Conservation (phyloP, 2,113 vertebrate genomes). For the Onychostruthus taczanowskii region DNA sequence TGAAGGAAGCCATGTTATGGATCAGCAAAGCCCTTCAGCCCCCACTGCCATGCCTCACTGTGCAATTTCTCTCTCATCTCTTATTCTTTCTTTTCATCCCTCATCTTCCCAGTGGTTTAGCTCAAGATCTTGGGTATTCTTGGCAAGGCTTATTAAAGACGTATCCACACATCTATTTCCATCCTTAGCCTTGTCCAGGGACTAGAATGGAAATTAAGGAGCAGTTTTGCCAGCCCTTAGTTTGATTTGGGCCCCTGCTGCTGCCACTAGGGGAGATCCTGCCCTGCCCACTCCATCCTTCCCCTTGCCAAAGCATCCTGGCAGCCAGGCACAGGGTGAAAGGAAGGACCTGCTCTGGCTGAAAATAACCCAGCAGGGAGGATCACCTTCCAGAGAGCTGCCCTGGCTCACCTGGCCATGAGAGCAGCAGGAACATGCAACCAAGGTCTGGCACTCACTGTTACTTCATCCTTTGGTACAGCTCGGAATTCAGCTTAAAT, state of each 20-base stretch:
- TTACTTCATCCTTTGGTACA: neutral
- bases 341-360: neutral
- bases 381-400: neutral
- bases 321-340: neutral
- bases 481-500: neutral
- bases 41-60: accelerated
- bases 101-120: neutral
- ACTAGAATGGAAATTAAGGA: neutral
- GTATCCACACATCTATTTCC: neutral
- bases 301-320: neutral
- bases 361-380: neutral
- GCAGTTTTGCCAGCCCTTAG: neutral
- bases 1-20: neutral
- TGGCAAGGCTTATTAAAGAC: neutral
- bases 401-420: neutral
- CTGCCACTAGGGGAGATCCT: neutral
- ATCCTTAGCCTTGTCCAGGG: neutral
- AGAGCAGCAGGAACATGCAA: neutral
- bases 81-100: neutral
- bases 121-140: neutral
- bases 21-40: neutral
- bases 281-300: neutral
- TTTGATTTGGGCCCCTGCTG: neutral
- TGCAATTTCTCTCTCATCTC: neutral
- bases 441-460: neutral